Evolutionary conservation across 2,888 invertebrate species (phyloP).

Genomic region (Platycheirus albimanus): DNA sequence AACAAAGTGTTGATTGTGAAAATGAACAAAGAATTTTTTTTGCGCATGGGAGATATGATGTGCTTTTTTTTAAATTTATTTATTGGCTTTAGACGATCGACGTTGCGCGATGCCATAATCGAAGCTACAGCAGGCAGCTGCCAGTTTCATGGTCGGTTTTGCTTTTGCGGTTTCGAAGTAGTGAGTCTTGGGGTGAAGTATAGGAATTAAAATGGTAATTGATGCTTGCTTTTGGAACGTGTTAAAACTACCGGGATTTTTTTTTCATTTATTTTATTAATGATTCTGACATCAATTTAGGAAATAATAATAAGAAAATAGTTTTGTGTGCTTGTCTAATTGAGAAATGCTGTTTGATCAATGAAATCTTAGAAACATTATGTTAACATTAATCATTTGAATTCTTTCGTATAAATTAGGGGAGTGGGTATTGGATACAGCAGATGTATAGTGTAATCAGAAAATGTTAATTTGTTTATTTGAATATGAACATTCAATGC

Average conservation of each 20-base stretch:
- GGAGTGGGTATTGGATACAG: neutral
- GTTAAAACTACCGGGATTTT: slow-evolving; percentile 41
- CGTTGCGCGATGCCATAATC: slow-evolving; percentile 17
- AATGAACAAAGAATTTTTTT: slow-evolving; percentile 27
- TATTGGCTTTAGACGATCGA: slow-evolving; percentile 14
- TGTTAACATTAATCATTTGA: slow-evolving; percentile 22
- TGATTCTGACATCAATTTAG: slow-evolving; percentile 34
- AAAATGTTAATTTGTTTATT: no score
- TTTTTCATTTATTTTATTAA: slow-evolving; percentile 14
- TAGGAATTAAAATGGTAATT: slow-evolving; percentile 59
- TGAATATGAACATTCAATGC: no score
- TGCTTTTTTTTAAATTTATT: slow-evolving; percentile 21
- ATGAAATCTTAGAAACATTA: slow-evolving; percentile 3
- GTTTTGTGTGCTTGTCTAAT: slow-evolving; percentile 25
- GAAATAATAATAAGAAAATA: slow-evolving; percentile 18
- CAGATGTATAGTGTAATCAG: no score
- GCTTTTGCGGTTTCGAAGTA: slow-evolving; percentile 58
- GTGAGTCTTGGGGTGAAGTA: slow-evolving; percentile 5
- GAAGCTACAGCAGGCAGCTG: slow-evolving; percentile 12
- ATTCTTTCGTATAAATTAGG: neutral
- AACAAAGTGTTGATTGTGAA: neutral
- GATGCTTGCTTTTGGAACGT: slow-evolving; percentile 42
- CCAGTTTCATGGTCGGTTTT: slow-evolving; percentile 56
- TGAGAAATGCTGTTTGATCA: slow-evolving; percentile 12
- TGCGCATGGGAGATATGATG: slow-evolving; percentile 7